A percentile compares a stretch with the other conserved stretches of the same genome.
phyloP scores from a whole-genome alignment of 2,797 vertebrate species.

The Melanotaenia boesemani region DNA sequence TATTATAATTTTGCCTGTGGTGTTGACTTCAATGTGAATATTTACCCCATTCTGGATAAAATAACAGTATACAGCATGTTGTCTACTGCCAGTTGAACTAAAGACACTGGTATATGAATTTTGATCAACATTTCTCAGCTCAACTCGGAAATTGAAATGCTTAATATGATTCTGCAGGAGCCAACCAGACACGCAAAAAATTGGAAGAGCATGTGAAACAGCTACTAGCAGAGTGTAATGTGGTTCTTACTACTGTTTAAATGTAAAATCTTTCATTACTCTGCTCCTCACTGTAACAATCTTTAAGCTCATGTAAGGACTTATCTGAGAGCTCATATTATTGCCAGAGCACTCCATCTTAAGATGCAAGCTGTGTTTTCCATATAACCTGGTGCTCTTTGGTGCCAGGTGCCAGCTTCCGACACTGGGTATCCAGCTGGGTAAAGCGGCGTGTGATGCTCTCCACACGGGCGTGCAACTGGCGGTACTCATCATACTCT shows the following conservation, averaged over 20 bases:
- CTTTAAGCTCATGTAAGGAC: neutral
- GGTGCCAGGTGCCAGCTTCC: constrained; percentile 85
- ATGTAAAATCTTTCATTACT: neutral
- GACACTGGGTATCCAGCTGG: constrained; percentile 84
- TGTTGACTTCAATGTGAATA: no score
- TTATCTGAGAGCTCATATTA: no score
- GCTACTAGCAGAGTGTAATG: neutral
- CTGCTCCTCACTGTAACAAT: neutral
- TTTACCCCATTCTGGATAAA: no score
- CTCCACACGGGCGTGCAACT: constrained; percentile 87
- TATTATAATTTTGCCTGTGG: no score
- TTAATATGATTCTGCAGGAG: neutral
- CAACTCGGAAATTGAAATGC: neutral
- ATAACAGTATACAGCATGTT: no score
- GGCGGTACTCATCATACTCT: constrained; percentile 91
- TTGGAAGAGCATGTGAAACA: neutral
- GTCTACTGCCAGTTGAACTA: no score
- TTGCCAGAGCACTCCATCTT: neutral
- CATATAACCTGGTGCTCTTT: constrained; percentile 87
- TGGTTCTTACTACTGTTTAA: neutral
- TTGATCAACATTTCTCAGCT: no score
- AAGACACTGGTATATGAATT: no score
- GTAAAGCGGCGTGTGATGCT: constrained; percentile 86
- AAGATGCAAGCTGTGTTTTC: neutral
- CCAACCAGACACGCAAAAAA: neutral